phyloP scores from a whole-genome alignment of 2,113 vertebrate genomes.

The Myotis lucifugus region DNA sequence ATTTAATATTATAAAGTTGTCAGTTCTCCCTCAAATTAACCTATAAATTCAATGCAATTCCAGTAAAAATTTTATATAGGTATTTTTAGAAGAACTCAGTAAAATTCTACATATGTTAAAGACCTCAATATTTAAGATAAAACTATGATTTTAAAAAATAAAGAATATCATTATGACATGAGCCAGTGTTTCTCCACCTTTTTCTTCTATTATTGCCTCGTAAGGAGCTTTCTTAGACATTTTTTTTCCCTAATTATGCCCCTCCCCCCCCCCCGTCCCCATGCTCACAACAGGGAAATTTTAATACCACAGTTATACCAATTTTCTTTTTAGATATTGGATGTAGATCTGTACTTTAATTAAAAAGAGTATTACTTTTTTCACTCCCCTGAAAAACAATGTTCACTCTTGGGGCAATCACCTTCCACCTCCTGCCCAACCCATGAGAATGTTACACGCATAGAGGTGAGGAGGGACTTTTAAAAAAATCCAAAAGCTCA shows the following conservation, averaged over 20 bases:
- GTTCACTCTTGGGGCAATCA: neutral
- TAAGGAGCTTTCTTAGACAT: neutral
- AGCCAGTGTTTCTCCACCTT: neutral
- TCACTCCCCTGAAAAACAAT: neutral
- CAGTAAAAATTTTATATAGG: neutral
- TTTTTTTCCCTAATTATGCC: neutral
- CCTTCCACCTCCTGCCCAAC: accelerated
- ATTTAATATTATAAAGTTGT: neutral
- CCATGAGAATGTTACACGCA: neutral
- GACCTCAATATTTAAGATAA: neutral
- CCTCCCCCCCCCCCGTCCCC: accelerated
- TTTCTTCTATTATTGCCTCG: neutral
- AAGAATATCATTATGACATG: neutral
- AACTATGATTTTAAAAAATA: neutral
- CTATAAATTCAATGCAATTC: neutral
- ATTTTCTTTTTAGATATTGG: neutral
- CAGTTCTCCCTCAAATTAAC: neutral
- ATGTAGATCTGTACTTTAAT: neutral
- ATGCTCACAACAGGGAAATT: neutral
- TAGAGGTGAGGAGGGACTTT: neutral
- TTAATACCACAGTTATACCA: neutral
- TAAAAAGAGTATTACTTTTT: neutral
- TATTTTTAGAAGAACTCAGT: neutral
- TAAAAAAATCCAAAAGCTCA: neutral
- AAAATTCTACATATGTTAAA: neutral